Percentiles rank a stretch among this genome's conserved stretches.
Conservation (phyloP, 2,888 invertebrate genomes). For the Cryptus viduatorius region DNA sequence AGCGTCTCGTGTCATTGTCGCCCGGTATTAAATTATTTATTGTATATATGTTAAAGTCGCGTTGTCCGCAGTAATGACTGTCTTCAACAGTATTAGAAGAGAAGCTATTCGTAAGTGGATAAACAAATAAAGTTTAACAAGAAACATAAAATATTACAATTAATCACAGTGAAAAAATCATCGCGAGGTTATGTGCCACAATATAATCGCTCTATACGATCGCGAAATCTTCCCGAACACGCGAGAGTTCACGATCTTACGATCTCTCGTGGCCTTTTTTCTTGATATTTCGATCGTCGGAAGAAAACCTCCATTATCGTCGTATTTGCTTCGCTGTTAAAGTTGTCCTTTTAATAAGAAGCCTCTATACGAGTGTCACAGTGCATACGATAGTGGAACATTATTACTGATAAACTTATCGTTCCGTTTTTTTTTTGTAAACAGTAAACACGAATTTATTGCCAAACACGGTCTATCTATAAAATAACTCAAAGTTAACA, state of each 20-base stretch:
- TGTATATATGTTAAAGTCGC: conserved; percentile 24
- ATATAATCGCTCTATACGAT: background rate
- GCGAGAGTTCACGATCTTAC: background rate
- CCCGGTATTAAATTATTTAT: conserved; percentile 12
- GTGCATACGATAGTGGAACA: background rate
- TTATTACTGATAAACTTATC: background rate
- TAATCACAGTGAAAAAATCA: background rate
- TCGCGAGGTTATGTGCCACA: conserved; percentile 46
- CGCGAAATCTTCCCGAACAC: conserved; percentile 18
- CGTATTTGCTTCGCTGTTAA: background rate
- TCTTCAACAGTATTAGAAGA: conserved; percentile 73
- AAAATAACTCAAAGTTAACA: background rate
- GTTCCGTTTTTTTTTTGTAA: background rate
- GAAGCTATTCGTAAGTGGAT: conserved; percentile 75
- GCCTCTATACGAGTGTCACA: background rate
- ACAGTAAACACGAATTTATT: background rate
- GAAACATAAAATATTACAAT: background rate
- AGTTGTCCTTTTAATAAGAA: background rate
- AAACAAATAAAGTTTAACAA: background rate
- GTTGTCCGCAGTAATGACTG: conserved; percentile 72
- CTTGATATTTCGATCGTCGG: background rate
- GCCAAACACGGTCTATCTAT: background rate
- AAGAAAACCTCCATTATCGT: background rate
- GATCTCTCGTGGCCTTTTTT: background rate
- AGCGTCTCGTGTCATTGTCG: conserved; percentile 9